Conservation (phyloP, 2,797 vertebrate genomes). For the Lacerta viridis region DNA sequence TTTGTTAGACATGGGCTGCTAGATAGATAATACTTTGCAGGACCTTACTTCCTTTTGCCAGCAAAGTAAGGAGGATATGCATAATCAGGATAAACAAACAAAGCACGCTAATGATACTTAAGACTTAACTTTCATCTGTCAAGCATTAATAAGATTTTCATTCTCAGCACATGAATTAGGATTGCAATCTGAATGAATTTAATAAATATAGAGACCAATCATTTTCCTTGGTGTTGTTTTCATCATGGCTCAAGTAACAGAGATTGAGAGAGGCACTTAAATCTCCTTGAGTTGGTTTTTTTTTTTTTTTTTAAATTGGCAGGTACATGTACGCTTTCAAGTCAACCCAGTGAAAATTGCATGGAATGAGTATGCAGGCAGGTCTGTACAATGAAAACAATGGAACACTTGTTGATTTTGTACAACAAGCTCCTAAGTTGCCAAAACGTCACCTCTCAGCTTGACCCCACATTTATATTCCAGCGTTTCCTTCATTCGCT, state of each 20-base stretch:
- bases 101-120: not conserved
- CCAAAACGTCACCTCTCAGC: not conserved
- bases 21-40: not conserved
- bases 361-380: not conserved
- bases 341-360: not conserved
- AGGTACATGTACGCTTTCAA: not conserved
- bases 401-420: not conserved
- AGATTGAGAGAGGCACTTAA: not conserved
- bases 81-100: not conserved
- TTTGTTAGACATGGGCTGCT: not conserved
- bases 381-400: conserved; percentile 6
- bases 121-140: not conserved
- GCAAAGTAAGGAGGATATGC: not conserved
- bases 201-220: not conserved
- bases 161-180: not conserved
- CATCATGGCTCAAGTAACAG: not conserved
- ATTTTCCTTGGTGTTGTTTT: conserved; percentile 5
- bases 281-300: not conserved
- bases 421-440: not conserved
- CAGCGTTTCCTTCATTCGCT: not conserved
- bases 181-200: conserved; percentile 19
- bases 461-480: not conserved
- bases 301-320: not conserved
- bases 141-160: not conserved
- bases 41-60: not conserved